phyloP scores from a whole-genome alignment of 2,113 vertebrate species.

The Melanerpes aurifrons region DNA sequence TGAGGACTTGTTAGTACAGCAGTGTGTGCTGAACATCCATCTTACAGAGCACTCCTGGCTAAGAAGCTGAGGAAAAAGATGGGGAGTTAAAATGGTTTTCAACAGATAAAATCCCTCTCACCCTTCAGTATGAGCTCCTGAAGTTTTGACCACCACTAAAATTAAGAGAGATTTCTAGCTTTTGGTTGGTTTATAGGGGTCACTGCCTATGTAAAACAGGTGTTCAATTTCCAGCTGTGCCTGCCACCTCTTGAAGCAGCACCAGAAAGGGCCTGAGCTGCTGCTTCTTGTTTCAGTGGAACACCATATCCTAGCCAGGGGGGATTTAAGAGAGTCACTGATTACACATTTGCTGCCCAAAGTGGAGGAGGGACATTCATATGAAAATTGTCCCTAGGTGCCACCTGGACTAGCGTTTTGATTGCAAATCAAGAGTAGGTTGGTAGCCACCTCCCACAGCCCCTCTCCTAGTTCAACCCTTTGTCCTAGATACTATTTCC shows the following conservation, averaged over 20 bases:
- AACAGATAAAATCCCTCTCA: not conserved
- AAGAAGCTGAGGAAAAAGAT: not conserved
- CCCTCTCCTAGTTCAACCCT: not conserved
- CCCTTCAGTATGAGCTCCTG: not conserved
- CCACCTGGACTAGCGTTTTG: not conserved
- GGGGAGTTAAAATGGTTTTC: not conserved
- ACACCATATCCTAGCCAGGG: not conserved
- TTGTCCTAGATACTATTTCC: not conserved
- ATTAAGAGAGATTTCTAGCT: not conserved
- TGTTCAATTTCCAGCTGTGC: not conserved
- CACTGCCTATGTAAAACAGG: not conserved
- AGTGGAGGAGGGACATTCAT: not conserved
- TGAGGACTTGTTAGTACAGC: accelerated
- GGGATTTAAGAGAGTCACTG: not conserved
- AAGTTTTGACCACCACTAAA: not conserved
- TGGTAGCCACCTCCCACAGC: not conserved
- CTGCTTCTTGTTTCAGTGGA: not conserved
- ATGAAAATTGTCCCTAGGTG: not conserved
- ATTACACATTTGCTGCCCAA: not conserved
- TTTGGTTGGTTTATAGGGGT: not conserved
- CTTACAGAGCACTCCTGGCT: not conserved
- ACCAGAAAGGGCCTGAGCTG: not conserved
- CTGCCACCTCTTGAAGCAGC: not conserved
- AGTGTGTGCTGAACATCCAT: accelerated
- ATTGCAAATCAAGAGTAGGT: not conserved